Base-by-base conservation (phyloP, 1,140 invertebrate species). In the Brachionus manjavacas region DNA sequence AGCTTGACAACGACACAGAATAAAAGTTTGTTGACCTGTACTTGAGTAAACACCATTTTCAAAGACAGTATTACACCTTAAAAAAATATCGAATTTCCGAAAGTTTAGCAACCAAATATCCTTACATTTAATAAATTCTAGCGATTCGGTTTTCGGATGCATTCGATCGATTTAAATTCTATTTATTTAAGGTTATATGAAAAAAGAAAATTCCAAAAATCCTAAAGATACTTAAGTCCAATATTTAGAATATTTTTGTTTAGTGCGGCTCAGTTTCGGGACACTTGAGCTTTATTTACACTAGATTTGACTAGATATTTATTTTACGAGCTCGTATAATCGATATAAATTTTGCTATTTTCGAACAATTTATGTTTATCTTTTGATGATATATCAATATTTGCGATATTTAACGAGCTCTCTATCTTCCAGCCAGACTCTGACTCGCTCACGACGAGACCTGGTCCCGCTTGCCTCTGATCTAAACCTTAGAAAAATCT, bases 301-400 rank as follows among this genome's bases (percentile, higher is more conserved):
- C 23, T 76, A 76, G 72, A 76, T 76, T 76, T 76, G 72, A 76
- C 43, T 76, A 76, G 72, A 76, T 76, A 76, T 76, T 76, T 49
- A 49, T 49, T 49, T 49, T 49, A 72, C 35, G 35, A 39, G 41
- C 43, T 49, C 72, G 66, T 35, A 76, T 76, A 76, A 76, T 76
- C 72, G n/a, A 76, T 76, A 49, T 46, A 52, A 49, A 49, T 76
- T n/a, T 76, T 76, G 39, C 41, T 76, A 49, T 76, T 76, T 76
- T 46, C 72, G 39, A 49, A 76, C 41, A 76, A 76, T 76, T 49
- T 76, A 76, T 76, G 72, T 76, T 76, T 76, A 49, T 76, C 46
- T 74, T 49, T 76, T 76, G 39, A 76, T 76, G 72, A 76, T 76
- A 76, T 76, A 76, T 76, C 72, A 76, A 76, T 76, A 76, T 76